phyloP scores from a whole-genome alignment of 2,888 invertebrate genomes.

The Nasonovia ribisnigri region DNA sequence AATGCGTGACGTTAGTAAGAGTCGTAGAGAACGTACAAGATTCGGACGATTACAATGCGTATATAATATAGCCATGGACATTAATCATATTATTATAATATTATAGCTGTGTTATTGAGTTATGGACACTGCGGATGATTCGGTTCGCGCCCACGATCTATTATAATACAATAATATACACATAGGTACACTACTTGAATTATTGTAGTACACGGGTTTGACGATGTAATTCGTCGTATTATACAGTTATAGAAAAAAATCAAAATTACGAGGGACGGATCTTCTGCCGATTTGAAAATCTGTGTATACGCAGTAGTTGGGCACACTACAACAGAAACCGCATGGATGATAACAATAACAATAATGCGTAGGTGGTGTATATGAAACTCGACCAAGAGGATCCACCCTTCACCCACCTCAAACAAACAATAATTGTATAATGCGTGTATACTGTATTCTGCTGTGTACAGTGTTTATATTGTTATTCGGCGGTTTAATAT shows the following conservation, averaged over 20 bases:
- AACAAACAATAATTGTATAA: too few species aligned
- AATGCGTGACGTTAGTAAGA: background rate
- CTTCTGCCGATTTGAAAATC: background rate
- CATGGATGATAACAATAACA: background rate
- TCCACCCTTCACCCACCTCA: too few species aligned
- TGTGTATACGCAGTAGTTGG: background rate
- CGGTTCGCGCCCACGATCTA: background rate
- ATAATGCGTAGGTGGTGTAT: background rate
- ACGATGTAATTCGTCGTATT: background rate
- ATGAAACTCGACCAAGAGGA: too few species aligned
- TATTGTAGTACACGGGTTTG: background rate
- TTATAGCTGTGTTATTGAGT: background rate
- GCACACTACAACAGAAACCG: background rate
- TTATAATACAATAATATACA: background rate
- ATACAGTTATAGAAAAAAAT: background rate
- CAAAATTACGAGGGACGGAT: background rate
- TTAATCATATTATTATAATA: background rate
- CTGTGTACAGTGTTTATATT: too few species aligned
- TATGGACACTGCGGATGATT: background rate
- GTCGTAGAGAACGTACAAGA: background rate
- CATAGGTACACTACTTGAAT: background rate
- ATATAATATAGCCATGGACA: background rate
- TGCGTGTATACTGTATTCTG: too few species aligned
- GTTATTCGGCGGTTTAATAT: background rate
- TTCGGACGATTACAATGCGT: background rate